phyloP scores from a whole-genome alignment of 2,797 vertebrate species.

The Staurois parvus region DNA sequence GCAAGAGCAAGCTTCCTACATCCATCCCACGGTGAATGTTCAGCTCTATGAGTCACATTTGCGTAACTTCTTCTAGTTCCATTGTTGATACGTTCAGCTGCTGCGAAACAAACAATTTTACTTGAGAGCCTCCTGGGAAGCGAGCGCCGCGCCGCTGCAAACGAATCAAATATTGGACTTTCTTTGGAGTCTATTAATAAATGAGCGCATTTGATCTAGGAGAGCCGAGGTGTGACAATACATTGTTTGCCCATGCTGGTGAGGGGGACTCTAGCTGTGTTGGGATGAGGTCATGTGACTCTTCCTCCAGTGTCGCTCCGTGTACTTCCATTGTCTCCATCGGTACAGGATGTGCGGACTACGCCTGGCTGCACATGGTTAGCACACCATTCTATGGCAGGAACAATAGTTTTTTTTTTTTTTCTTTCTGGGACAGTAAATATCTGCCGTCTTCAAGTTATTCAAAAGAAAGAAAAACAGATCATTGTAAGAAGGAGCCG shows the following conservation, averaged over 20 bases:
- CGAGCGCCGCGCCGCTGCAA: background rate
- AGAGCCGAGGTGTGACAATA: background rate
- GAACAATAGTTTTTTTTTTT: slow-evolving; percentile 23
- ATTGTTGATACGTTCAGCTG: background rate
- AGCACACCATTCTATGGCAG: slow-evolving; percentile 1
- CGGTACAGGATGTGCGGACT: slow-evolving; percentile 29
- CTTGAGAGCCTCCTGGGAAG: background rate
- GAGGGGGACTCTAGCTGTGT: background rate
- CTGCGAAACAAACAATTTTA: background rate
- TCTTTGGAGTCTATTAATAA: slow-evolving; percentile 10
- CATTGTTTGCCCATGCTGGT: background rate
- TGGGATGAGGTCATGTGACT: slow-evolving; percentile 8
- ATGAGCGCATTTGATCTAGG: background rate
- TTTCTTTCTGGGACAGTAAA: slow-evolving; percentile 43
- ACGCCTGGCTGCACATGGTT: slow-evolving; percentile 45
- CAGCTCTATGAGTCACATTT: too few species aligned
- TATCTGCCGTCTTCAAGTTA: slow-evolving; percentile 15
- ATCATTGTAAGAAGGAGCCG: background rate
- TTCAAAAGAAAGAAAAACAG: slow-evolving; percentile 18
- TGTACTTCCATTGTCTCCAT: background rate
- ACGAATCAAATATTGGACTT: background rate
- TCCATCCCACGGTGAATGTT: too few species aligned
- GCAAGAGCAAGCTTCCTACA: too few species aligned
- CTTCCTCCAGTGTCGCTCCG: background rate
- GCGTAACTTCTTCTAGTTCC: background rate